Base-by-base conservation (phyloP, 30 jellyfish, hydroid and myxozoan genomes). In the Rhopilema esculentum region DNA sequence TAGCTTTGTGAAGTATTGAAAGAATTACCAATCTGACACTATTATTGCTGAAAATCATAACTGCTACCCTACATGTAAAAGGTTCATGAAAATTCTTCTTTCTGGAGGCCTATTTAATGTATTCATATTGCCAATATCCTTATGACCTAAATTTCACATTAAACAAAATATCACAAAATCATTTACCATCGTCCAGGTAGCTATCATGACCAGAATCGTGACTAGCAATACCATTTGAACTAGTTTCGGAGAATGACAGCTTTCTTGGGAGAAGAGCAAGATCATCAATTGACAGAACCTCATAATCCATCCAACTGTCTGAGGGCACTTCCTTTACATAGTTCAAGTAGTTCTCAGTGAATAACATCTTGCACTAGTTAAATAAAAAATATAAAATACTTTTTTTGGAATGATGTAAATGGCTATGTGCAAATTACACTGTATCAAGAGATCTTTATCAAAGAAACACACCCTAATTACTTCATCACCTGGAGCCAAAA, bases 121-220 rank as follows among this genome's bases (percentile, higher is more conserved):
- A n/a, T n/a, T n/a, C n/a, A n/a, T n/a, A n/a, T n/a, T n/a, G n/a
- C n/a, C n/a, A n/a, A n/a, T n/a, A n/a, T n/a, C n/a, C n/a, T n/a
- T n/a, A n/a, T n/a, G n/a, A n/a, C n/a, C n/a, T n/a, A n/a, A n/a
- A n/a, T n/a, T n/a, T n/a, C n/a, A n/a, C n/a, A n/a, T n/a, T n/a
- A n/a, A n/a, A n/a, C n/a, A n/a, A n/a, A n/a, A n/a, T n/a, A n/a
- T n/a, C n/a, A 29, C 30, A 23, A 78, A 12, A 27, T n/a, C n/a
- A 16, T 80, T 18, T 61, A 84, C 96, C 96, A 40, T 88, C 96
- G 19, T 88, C 96, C 26, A 88, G 72, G 31, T 88, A 88, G 78
- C 96, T 88, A 53, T 88, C 96, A 57, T 88, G 96, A 0, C 96
- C 96, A 22, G 96, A 88, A 31, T 88, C 96, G 16, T 88, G 89